phyloP scores from a whole-genome alignment of 2,888 invertebrate species.

The Drosophila paranaensis region DNA sequence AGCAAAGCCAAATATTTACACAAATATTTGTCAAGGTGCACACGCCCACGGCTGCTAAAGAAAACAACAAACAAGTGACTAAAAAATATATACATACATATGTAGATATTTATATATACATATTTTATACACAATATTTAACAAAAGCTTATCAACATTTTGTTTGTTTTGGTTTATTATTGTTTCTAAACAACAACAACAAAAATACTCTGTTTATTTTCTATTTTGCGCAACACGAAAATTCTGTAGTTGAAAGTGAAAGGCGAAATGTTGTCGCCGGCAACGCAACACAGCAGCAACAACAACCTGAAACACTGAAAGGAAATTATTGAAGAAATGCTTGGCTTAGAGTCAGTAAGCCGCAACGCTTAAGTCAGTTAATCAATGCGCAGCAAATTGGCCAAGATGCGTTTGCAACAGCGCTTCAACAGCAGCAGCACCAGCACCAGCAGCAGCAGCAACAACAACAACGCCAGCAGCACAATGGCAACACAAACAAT shows the following conservation, averaged over 20 bases:
- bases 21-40: constrained; percentile 10
- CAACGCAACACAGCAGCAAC: constrained; percentile 18
- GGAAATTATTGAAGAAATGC: constrained; percentile 28
- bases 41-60: constrained; percentile 19
- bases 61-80: constrained; percentile 26
- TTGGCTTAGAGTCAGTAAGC: constrained; percentile 20
- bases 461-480: constrained; percentile 30
- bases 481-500: constrained; percentile 42
- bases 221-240: constrained; percentile 45
- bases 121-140: constrained; percentile 14
- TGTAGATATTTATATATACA: background rate
- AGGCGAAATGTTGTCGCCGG: constrained; percentile 65
- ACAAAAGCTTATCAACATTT: constrained; percentile 15
- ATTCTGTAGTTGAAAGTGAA: constrained; percentile 74
- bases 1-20: constrained; percentile 32
- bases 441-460: constrained; percentile 15
- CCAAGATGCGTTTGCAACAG: constrained; percentile 71
- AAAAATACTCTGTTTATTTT: constrained; percentile 51
- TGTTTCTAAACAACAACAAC: constrained; percentile 37
- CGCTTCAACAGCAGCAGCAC: constrained; percentile 43
- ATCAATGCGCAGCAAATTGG: constrained; percentile 41
- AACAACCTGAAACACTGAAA: constrained; percentile 22
- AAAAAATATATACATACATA: background rate
- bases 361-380: constrained; percentile 20
- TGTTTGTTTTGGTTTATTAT: constrained; percentile 30